phyloP scores from a whole-genome alignment of 2,797 vertebrate genomes.

The Valencia hispanica region DNA sequence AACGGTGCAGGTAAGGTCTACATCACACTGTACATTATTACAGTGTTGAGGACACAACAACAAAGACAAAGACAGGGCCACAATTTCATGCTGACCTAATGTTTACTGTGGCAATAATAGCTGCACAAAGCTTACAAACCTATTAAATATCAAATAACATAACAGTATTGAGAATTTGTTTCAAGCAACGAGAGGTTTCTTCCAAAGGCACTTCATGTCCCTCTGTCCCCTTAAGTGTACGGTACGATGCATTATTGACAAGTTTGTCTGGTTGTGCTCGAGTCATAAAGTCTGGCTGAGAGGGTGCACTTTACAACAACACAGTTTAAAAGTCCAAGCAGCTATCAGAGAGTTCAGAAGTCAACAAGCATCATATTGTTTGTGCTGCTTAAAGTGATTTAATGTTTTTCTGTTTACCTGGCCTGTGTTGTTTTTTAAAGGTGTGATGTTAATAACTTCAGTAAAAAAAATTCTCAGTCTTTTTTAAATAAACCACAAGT shows the following conservation, averaged over 20 bases:
- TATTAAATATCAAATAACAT: background rate
- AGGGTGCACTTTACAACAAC: constrained; percentile 8
- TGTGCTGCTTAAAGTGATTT: background rate
- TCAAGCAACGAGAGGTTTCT: background rate
- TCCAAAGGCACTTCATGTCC: constrained; percentile 3
- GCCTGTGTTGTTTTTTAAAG: background rate
- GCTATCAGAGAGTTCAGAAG: background rate
- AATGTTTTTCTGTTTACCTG: background rate
- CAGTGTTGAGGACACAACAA: background rate
- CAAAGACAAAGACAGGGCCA: background rate
- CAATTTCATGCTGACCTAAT: background rate
- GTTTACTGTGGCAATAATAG: background rate
- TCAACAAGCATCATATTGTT: background rate
- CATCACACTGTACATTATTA: background rate
- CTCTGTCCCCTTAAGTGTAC: background rate
- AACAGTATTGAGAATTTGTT: background rate
- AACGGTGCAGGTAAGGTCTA: background rate
- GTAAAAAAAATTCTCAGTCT: background rate
- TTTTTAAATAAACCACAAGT: background rate
- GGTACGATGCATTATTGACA: constrained; percentile 50
- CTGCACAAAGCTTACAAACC: background rate
- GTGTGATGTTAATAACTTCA: background rate
- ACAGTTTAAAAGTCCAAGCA: constrained; percentile 6
- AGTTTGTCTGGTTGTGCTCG: constrained; percentile 7
- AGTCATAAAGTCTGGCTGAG: constrained; percentile 34